Evolutionary conservation across 2,113 vertebrate species (phyloP).

Genomic region (Syngnathus floridae): DNA sequence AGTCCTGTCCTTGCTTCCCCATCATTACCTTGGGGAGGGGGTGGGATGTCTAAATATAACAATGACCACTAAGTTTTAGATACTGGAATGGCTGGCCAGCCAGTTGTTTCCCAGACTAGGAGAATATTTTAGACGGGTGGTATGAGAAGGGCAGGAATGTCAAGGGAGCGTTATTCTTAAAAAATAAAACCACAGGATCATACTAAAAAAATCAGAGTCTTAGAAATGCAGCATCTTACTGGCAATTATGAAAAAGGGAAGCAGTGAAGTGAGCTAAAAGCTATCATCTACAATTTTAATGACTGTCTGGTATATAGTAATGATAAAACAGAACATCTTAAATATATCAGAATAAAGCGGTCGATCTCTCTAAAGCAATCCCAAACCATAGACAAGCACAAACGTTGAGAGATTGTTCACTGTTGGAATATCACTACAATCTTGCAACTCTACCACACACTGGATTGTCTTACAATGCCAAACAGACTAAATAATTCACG

Average conservation of each 20-base stretch:
- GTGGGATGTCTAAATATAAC: conserved; percentile 51
- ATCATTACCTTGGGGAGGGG: conserved; percentile 14
- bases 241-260: background rate
- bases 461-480: conserved; percentile 1
- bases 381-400: background rate
- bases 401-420: background rate
- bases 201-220: conserved; percentile 46
- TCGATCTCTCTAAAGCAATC: background rate
- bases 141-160: conserved; percentile 49
- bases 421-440: conserved; percentile 1
- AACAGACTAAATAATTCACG: conserved; percentile 26
- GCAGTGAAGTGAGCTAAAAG: background rate
- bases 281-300: conserved; percentile 1
- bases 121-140: conserved; percentile 29
- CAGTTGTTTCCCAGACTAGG: conserved; percentile 41
- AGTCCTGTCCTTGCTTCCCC: conserved; percentile 5
- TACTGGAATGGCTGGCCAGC: conserved; percentile 4
- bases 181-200: conserved; percentile 45
- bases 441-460: background rate
- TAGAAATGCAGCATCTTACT: conserved; percentile 41
- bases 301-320: background rate
- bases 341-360: background rate
- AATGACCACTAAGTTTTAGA: conserved; percentile 36
- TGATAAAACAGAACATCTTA: background rate
- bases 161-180: conserved; percentile 50